These are phyloP conservation scores for Periophthalmus modestus DNA, from an alignment of 2,113 vertebrate species.

Conservation along the genomic window DNA sequence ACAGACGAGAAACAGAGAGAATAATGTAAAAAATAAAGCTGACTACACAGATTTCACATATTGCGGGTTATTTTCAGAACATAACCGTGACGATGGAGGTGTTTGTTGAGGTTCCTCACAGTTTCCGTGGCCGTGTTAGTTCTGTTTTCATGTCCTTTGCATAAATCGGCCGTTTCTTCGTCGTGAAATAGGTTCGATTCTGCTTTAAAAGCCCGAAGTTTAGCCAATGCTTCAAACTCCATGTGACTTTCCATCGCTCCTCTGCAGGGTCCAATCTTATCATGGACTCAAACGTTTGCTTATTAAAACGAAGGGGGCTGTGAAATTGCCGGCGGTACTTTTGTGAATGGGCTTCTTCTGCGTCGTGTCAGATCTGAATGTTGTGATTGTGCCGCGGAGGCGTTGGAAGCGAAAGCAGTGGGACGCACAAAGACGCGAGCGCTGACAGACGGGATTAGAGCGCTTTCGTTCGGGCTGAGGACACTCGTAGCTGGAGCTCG, in stretches of 20 bases:
- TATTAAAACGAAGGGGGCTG: conserved; percentile 36
- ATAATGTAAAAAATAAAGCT: too few species aligned
- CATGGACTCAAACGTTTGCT: conserved; percentile 26
- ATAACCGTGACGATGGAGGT: too few species aligned
- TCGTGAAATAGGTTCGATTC: too few species aligned
- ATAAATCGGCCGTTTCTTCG: too few species aligned
- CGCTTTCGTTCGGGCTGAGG: conserved; percentile 35
- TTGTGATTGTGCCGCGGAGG: conserved; percentile 35
- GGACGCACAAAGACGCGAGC: conserved; percentile 43
- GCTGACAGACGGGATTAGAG: conserved; percentile 44
- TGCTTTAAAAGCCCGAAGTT: too few species aligned
- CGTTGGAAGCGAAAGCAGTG: conserved; percentile 28
- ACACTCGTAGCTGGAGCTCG: conserved; percentile 24
- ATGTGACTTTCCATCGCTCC: conserved; percentile 16
- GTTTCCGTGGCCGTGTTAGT: too few species aligned
- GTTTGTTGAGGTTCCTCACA: too few species aligned
- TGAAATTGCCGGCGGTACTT: conserved; percentile 38
- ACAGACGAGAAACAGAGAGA: too few species aligned
- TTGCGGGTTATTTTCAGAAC: too few species aligned
- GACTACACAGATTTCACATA: too few species aligned
- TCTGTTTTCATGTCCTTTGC: too few species aligned
- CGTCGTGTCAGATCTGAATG: conserved; percentile 41
- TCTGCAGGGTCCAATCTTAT: conserved; percentile 34
- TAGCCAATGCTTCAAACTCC: conserved; percentile 15
- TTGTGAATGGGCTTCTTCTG: conserved; percentile 33